Evolutionary conservation across 1,140 invertebrate genomes (phyloP).

Genomic region (Acromyrmex charruanus): DNA sequence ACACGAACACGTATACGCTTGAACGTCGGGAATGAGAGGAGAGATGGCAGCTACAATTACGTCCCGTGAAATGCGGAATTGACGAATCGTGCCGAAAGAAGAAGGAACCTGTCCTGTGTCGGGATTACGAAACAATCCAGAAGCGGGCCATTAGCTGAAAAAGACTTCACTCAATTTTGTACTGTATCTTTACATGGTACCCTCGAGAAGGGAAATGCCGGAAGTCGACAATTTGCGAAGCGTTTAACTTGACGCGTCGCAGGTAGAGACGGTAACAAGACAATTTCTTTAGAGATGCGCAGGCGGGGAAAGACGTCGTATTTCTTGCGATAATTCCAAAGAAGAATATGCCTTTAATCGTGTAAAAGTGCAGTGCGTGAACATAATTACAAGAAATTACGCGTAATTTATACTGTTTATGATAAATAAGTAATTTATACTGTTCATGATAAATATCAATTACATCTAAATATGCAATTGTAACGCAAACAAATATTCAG

Average conservation of each 20-base stretch:
- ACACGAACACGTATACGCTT: background rate
- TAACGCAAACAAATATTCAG: background rate
- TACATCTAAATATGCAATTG: constrained; percentile 11
- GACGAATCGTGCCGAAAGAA: constrained; percentile 58
- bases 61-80: constrained; percentile 53
- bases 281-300: background rate
- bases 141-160: constrained; percentile 52
- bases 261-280: constrained; percentile 16
- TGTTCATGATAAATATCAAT: background rate
- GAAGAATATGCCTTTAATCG: background rate
- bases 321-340: background rate
- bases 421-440: too few relatives aligned
- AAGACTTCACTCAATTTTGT: constrained; percentile 35
- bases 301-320: background rate
- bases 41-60: constrained; percentile 3
- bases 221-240: constrained; percentile 48
- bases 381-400: constrained; percentile 2
- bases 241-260: constrained; percentile 24
- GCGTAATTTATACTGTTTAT: too few relatives aligned
- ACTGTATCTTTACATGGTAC: background rate
- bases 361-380: background rate
- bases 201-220: constrained; percentile 40
- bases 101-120: constrained; percentile 31
- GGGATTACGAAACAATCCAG: constrained; percentile 52
- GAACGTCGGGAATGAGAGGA: background rate